These are phyloP conservation scores for Heliconius charithonia DNA, from an alignment of 2,888 invertebrate genomes.

Conservation along the genomic window DNA sequence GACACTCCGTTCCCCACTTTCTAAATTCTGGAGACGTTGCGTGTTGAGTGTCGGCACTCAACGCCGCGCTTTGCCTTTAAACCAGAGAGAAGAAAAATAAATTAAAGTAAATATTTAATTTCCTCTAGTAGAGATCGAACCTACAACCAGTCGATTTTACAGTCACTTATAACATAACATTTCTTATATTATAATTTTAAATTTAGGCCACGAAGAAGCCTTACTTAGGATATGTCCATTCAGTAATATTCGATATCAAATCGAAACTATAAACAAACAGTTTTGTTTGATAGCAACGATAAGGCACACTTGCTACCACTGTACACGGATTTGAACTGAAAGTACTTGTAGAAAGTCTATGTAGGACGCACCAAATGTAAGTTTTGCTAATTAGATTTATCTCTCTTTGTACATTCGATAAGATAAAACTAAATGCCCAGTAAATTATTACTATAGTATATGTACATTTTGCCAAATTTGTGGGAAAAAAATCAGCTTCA, in stretches of 20 bases:
- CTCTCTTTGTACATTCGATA: slow-evolving; percentile 36
- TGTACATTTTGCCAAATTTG: slow-evolving; percentile 14
- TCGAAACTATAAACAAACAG: slow-evolving; percentile 11
- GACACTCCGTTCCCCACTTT: too few species aligned
- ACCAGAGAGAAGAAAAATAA: too few species aligned
- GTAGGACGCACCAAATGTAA: slow-evolving; percentile 30
- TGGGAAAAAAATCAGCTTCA: neutral
- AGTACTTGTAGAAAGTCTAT: slow-evolving; percentile 24
- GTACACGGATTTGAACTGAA: slow-evolving; percentile 10
- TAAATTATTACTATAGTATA: slow-evolving; percentile 18
- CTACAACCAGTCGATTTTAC: too few species aligned
- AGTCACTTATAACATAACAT: too few species aligned
- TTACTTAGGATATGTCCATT: neutral
- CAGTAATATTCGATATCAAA: slow-evolving; percentile 1
- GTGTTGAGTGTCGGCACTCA: too few species aligned
- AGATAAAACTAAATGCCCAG: slow-evolving; percentile 37
- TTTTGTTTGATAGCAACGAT: slow-evolving; percentile 3
- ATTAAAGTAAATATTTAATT: too few species aligned
- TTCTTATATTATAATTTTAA: too few species aligned
- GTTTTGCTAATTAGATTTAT: slow-evolving; percentile 34
- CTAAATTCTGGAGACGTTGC: too few species aligned
- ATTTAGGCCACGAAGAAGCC: neutral
- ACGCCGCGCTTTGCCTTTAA: too few species aligned
- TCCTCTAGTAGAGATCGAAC: too few species aligned
- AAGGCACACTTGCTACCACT: neutral